Evolutionary conservation across 2,113 vertebrate species (phyloP), one percentile per base, ranked within the genome.

Genomic region (Coturnix japonica): DNA sequence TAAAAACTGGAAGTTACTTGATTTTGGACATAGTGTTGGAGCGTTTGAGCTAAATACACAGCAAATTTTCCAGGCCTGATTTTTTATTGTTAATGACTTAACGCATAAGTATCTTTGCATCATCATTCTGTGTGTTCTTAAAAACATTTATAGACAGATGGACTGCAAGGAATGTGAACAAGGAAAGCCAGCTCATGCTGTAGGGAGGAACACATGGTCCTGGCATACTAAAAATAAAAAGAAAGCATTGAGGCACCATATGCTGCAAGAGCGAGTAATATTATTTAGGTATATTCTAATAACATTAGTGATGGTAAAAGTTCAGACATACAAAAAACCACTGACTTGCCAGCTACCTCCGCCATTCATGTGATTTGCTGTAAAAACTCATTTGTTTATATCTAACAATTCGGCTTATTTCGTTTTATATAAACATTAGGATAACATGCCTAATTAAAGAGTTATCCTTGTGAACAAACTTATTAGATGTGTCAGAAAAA

Each of bases 221-320:
- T 87, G 69, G 43, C 51, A 81, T 67, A 91, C 94, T 96, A 96
- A 95, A 96, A 96, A 95, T 96, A 96, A 95, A 96, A 86, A 83
- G 41, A 90, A 91, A 91, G 80, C 72, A 90, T 95, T 94, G 90
- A 90, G 61, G 69, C 69, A 75, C 57, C 69, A 78, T 78, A 87
- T 91, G 76, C 91, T 90, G 61, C 79, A 77, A 39, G 47, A 83
- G 72, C 84, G 77, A 90, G 56, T 19, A 81, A 37, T 1, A 3
- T 77, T 89, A 91, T 87, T 95, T 85, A 91, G 69, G 85, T 81
- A 13, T 13, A 15, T 44, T 87, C 85, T 43, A 71, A n/a, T 30
- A 72, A 91, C 90, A 35, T 30, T 64, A 89, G 81, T 0, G 3
- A 51, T 8, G 8, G 64, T 39, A 56, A 33, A 87, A 85, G 46